Base-by-base conservation (phyloP, 2,888 invertebrate species). In the Hesperia comma region DNA sequence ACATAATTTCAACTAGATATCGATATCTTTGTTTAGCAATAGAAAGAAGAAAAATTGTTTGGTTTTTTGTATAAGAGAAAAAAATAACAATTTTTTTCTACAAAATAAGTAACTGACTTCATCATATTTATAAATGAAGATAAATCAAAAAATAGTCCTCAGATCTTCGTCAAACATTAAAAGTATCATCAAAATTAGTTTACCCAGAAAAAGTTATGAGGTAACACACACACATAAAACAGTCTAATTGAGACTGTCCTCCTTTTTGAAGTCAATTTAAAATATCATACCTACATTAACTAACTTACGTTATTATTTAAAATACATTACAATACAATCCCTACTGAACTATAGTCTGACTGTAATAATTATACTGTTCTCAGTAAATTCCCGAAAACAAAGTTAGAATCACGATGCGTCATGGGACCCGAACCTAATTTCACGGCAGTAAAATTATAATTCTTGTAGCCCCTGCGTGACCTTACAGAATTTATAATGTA, bases 371-470 rank as follows among this genome's bases (percentile, higher is more conserved):
- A 32, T 32, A 60, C 60, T 46, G 43, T 21, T 43, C 60, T 21
- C 53, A 61, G 40, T 61, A 41, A 61, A 61, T 61, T 21, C 37
- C 49, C 49, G 19, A 56, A 56, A 63, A 49, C 56, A 49, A 56
- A 46, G 46, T 46, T 56, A 37, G 49, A 46, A 32, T 55, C 62
- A 26, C 54, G 15, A 41, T 7, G 63, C 49, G 33, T 37, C 56
- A 19, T 17, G 63, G 63, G 63, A 63, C 37, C 63, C 49, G 58
- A 71, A 70, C 63, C 70, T 74, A 70, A 63, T 67, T 63, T 68
- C 64, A 69, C 74, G 63, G 82, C 77, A 80, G 82, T 86, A 85
- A 86, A 85, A 84, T 83, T 81, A 79, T 83, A 84, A 85, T 85
- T 82, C 77, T 79, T 77, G 71, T 77, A 72, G 72, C 76, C 72